phyloP scores from a whole-genome alignment of 2,888 invertebrate genomes.

The Tromatobia lineatoria region DNA sequence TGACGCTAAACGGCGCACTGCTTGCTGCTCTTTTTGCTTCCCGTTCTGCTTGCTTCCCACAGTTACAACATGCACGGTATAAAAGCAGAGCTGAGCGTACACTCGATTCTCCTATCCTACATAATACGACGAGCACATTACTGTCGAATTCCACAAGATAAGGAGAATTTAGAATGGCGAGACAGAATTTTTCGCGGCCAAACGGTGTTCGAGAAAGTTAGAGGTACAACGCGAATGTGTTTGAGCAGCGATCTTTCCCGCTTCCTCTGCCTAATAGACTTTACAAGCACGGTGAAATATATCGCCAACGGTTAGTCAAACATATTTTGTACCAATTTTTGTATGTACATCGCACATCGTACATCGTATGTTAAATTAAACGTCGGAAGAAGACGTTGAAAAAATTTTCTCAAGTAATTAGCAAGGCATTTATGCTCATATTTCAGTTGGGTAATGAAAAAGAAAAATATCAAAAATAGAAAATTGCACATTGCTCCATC shows the following conservation, averaged over 20 bases:
- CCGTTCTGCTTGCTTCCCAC: conserved; percentile 50
- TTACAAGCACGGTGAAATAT: conserved; percentile 47
- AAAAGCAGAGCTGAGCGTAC: conserved; percentile 41
- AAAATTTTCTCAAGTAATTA: neutral
- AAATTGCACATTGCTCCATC: no score
- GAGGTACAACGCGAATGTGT: neutral
- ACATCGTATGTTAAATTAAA: neutral
- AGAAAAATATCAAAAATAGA: no score
- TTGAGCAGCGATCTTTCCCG: conserved; percentile 54
- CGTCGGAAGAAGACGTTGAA: neutral
- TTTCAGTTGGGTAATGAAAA: no score
- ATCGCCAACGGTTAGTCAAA: neutral
- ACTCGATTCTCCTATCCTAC: conserved; percentile 76
- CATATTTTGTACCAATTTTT: neutral
- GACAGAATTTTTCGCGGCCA: conserved; percentile 81
- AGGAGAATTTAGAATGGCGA: conserved; percentile 84
- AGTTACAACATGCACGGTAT: conserved; percentile 34
- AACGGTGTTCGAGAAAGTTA: conserved; percentile 53
- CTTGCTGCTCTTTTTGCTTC: conserved; percentile 60
- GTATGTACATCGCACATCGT: neutral
- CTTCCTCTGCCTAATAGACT: conserved; percentile 57
- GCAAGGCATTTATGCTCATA: no score
- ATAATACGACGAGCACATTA: conserved; percentile 84
- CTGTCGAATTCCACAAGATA: conserved; percentile 83
- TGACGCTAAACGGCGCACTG: conserved; percentile 84